Conservation (phyloP, 2,797 vertebrate species). For the Psittacula derbiana region DNA sequence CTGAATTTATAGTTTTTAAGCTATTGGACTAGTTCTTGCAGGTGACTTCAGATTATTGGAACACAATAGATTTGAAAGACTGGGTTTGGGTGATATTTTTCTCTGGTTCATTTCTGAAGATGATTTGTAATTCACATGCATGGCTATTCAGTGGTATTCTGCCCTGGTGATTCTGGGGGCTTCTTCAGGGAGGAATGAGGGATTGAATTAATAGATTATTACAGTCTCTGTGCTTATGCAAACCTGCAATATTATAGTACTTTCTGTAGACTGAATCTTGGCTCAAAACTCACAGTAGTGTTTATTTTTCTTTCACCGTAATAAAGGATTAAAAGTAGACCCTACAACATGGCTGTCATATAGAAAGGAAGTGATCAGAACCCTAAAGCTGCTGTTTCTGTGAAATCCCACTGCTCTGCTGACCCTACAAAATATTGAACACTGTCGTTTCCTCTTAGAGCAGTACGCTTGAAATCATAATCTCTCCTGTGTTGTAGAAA, state of each 20-base stretch:
- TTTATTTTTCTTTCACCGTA: background rate
- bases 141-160: background rate
- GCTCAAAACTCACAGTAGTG: background rate
- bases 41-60: background rate
- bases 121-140: background rate
- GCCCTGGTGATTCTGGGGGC: accelerated
- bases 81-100: background rate
- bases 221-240: background rate
- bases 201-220: background rate
- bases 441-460: background rate
- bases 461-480: background rate
- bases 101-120: background rate
- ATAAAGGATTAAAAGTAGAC: background rate
- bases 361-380: background rate
- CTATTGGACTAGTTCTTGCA: background rate
- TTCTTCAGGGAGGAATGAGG: background rate
- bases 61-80: background rate
- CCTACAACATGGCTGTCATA: accelerated
- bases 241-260: background rate
- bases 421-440: no score
- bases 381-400: background rate
- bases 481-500: background rate
- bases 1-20: background rate
- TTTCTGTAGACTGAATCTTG: background rate
- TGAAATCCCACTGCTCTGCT: background rate